phyloP scores from a whole-genome alignment of 2,113 vertebrate genomes.

The Lasiurus cinereus region DNA sequence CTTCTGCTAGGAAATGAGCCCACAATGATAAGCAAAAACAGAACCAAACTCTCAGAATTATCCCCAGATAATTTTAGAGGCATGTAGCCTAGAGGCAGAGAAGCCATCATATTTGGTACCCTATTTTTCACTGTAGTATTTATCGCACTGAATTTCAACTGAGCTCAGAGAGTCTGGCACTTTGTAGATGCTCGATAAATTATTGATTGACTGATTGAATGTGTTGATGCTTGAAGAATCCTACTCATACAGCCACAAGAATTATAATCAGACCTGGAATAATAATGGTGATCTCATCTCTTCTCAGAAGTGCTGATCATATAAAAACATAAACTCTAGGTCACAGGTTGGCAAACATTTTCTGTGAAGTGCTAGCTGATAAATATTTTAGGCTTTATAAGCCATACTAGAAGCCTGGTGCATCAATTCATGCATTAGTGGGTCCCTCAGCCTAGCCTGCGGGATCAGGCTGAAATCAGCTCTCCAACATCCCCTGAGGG shows the following conservation, averaged over 20 bases:
- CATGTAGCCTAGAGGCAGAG: neutral
- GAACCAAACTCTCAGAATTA: neutral
- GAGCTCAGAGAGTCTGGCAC: neutral
- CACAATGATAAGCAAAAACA: neutral
- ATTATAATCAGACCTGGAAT: neutral
- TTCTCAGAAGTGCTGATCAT: conserved; percentile 35
- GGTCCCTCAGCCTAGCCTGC: no score
- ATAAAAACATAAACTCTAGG: neutral
- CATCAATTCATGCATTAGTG: no score
- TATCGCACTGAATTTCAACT: neutral
- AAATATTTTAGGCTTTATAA: neutral
- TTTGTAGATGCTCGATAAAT: conserved; percentile 17
- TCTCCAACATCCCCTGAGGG: no score
- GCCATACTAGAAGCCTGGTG: neutral
- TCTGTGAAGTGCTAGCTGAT: neutral
- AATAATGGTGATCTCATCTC: neutral
- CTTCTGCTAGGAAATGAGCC: neutral
- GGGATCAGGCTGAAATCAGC: no score
- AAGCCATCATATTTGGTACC: neutral
- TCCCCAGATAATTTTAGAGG: neutral
- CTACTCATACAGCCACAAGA: neutral
- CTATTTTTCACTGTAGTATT: conserved; percentile 13
- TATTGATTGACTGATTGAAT: neutral
- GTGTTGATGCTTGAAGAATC: neutral
- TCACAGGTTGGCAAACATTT: neutral